Evolutionary conservation across 2,888 invertebrate genomes (phyloP), one percentile per base, ranked within the genome.

Genomic region (Graphium colonna): DNA sequence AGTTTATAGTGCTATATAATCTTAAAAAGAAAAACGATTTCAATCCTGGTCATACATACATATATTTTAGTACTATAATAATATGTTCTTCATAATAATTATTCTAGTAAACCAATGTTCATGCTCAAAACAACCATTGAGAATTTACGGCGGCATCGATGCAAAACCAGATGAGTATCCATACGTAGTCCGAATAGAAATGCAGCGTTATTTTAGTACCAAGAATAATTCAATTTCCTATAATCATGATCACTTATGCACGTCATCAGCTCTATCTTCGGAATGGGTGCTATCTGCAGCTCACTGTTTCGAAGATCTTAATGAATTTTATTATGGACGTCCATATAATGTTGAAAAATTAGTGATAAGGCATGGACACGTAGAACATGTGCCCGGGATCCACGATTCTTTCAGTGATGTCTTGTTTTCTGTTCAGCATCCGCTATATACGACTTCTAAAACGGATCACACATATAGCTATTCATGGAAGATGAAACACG

Each of bases 321-420:
- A 16, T 3, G 2, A n/a, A 1, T 21, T 3, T 5, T 5, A 21
- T 21, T 21, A 3, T 21, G 21, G 21, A 21, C 3, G 3, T 3
- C 21, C 21, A 21, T 10, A 48, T 3, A 0, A 3, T 7, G 5
- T 7, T 7, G 0, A 39, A 48, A 21, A 48, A 8, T 0, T 16
- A 2, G 40, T 48, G 1, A 12, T 48, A 16, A 40, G 47, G 26
- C 28, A 48, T 40, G 47, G 47, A 26, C 16, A 12, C 15, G 40
- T 48, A 10, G 26, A 38, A 26, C 5, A 48, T 28, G 10, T 15
- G 10, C 26, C 15, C 7, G 1, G 13, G 1, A 1, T 26, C 3
- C 9, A 40, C 9, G 47, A 48, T n/a, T 39, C 47, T 7, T 48
- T 48, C 16, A 39, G 47, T 21, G 21, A 21, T 5, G 21, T 21